Evolutionary conservation across 2,113 vertebrate species (phyloP), one percentile per base, ranked within the genome.

Genomic region (Circaetus cinerascens): DNA sequence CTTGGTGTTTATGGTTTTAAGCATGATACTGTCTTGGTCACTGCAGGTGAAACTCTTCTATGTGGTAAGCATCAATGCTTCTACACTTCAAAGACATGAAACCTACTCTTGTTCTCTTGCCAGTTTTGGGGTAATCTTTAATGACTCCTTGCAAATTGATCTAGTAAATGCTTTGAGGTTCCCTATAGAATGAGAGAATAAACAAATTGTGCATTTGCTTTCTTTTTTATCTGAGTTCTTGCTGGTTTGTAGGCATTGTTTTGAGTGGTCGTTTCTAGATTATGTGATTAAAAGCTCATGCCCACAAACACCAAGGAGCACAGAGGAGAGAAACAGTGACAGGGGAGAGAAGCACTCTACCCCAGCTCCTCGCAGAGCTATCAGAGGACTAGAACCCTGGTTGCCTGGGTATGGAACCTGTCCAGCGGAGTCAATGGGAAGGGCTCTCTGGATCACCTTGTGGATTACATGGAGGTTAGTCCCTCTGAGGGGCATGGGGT

Each of bases 321-420:
- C 29, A 29, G n/a, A 82, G 38, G 55, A 41, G 34, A 71, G 34
- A 62, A 53, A 25, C 5, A 2, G 0, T 25, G 18, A 10, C 2
- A 16, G 19, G 10, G 6, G 14, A 66, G 60, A 67, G 43, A 11
- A 86, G 26, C 14, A 6, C 15, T 29, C 30, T 62, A n/a, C 18
- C 13, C 27, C 5, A 40, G 11, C 16, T 86, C 8, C 9, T 94
- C 11, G 14, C 34, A 55, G 63, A 72, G 15, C 10, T 76, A 1
- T 20, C 9, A 1, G n/a, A 76, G 55, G 16, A 18, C 29, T 17
- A 4, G 1, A 60, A 16, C 23, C 18, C 25, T 5, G 3, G 5
- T 56, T 60, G 4, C 51, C 51, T 64, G 51, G 17, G 4, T 51
- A 15, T 13, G 56, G 57, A 60, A 59, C 19, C 15, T 38, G 20